Base-by-base conservation (phyloP, 2,113 vertebrate species). In the Ondatra zibethicus region DNA sequence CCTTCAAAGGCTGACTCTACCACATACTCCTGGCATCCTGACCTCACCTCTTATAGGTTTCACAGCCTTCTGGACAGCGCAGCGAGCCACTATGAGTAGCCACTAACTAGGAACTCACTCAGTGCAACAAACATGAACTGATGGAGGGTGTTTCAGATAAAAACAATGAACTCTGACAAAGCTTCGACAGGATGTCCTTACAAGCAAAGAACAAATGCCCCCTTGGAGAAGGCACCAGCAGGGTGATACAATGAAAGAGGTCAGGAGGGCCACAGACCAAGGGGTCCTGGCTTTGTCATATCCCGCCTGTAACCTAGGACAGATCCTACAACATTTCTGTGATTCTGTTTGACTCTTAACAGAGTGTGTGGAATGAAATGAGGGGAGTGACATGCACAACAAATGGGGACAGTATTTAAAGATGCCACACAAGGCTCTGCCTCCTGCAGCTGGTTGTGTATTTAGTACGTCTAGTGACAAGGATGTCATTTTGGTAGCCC, bases 241-340 rank as follows among this genome's bases (percentile, higher is more conserved):
- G 36, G 4, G 4, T 5, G 5, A 27, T 1, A 14, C 16, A n/a
- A 5, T 0, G 7, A 36, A 65, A 17, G 17, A 19, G 36, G 12
- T 3, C 13, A 11, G 10, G 31, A 0, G 75, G 29, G 17, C 27
- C 1, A 0, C 1, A 47, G 70, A 27, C 4, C 4, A 1, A 50
- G 89, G 17, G 5, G 11, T 9, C 33, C 1, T 7, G 21, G 4
- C 10, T 31, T n/a, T 39, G 2, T 17, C 36, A 29, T 14, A 3
- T 25, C 31, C 65, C 39, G 10, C 4, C 58, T 70, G 39, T 42
- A 45, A 52, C 5, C 12, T 12, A 84, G 52, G 78, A 27, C 55
- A 72, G 42, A 14, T 9, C 27, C 36, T 13, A 0, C 13, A 7
- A 58, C 8, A 2, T 72, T 86, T 47, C n/a, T 25, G n/a, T 65